A percentile compares a stretch with the other conserved stretches of the same genome.
Conservation (phyloP, 2,113 vertebrate species). For the Apus apus region DNA sequence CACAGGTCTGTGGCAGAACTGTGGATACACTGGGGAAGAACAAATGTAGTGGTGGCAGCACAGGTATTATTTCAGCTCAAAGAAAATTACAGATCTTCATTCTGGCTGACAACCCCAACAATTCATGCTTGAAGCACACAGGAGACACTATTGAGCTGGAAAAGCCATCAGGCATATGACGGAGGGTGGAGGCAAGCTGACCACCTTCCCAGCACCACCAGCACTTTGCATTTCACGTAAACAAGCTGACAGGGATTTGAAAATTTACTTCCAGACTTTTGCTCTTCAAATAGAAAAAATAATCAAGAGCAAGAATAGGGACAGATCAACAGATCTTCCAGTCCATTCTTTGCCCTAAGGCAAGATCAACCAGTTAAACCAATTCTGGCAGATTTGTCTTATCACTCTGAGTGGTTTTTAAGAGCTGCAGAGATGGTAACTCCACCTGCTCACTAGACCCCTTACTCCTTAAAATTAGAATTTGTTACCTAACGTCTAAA, state of each 20-base stretch:
- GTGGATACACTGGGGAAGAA: neutral
- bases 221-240: neutral
- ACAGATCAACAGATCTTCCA: neutral
- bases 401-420: neutral
- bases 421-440: neutral
- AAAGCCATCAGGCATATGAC: constrained; percentile 24
- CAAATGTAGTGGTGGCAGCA: neutral
- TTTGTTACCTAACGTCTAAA: neutral
- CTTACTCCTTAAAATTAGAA: neutral
- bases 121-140: constrained; percentile 38
- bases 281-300: neutral
- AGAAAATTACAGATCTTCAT: constrained; percentile 66
- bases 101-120: constrained; percentile 64
- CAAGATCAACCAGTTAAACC: neutral
- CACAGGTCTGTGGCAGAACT: neutral
- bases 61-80: neutral
- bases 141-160: constrained; percentile 12
- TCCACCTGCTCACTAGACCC: neutral
- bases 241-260: constrained; percentile 6
- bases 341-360: neutral
- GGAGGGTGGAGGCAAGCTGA: constrained; percentile 9
- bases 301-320: neutral
- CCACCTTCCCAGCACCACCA: neutral
- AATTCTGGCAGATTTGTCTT: neutral
- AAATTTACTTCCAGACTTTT: neutral